Evolutionary conservation across 1,140 invertebrate species (phyloP).

Genomic region (Microplitis mediator): DNA sequence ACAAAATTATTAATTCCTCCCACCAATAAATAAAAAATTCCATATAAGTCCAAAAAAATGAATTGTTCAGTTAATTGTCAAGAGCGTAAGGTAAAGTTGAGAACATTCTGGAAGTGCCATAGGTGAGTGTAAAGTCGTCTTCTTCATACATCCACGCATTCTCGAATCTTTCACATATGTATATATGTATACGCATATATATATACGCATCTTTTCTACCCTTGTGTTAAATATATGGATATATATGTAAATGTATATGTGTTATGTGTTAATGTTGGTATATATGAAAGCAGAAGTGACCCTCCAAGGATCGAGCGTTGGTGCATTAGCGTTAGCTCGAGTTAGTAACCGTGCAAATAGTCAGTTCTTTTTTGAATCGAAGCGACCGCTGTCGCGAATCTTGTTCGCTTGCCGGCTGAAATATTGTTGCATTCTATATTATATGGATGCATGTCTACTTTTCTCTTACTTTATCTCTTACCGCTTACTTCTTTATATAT

Average conservation of each 20-base stretch:
- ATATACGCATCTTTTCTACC: conserved; percentile 1
- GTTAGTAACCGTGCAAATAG: conserved; percentile 43
- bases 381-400: conserved; percentile 41
- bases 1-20: no score
- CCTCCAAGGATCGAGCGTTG: not conserved
- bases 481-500: not conserved
- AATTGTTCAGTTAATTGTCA: not conserved
- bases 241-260: not conserved
- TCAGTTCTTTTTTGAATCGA: conserved; percentile 39
- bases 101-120: conserved; percentile 33
- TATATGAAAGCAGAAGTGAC: not conserved
- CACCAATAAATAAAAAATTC: not conserved
- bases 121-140: conserved; percentile 26
- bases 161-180: not conserved
- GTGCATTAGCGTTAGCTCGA: conserved; percentile 45
- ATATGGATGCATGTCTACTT: conserved; percentile 32
- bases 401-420: conserved; percentile 45
- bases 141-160: conserved; percentile 22
- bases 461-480: not conserved
- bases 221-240: no score
- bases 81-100: conserved; percentile 29
- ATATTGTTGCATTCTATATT: conserved; percentile 43
- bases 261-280: no score
- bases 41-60: no score
- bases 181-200: not conserved